Evolutionary conservation across 2,888 invertebrate genomes (phyloP), one percentile per base, ranked within the genome.

Genomic region (Caenorhabditis becei): DNA sequence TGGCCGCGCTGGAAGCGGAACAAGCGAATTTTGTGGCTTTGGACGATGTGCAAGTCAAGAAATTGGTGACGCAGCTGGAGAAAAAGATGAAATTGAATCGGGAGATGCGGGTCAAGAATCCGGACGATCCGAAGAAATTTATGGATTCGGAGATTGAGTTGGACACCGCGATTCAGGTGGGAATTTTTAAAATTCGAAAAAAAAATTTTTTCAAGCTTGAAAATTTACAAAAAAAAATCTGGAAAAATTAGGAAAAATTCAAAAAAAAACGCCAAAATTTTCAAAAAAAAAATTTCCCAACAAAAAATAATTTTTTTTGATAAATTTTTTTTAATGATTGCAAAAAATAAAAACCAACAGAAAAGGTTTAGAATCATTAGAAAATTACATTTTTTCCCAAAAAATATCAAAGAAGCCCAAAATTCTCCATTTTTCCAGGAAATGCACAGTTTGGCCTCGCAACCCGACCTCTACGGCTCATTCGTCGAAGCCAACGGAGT

Each of bases 31-130:
- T 72, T 18, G 74, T 71, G 5, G 67, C 69, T 1, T 10, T 90
- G 14, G 89, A 90, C 70, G 89, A 89, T 44, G 83, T 62, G 5
- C 84, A 87, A 28, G 84, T 89, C 24, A 89, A 85, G 70, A 86
- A 88, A 59, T 63, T 88, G n/a, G 80, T 80, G 11, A 51, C 72
- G 3, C 86, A 86, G 81, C 69, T 90, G 18, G 99, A 99, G 91
- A 98, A 99, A 91, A 94, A 96, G 90, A 95, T 95, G 61, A 93
- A 97, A 10, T 95, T 94, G 91, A 99, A 99, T 92, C 95, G 97
- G 91, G 98, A 99, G 92, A 96, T 97, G 95, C 94, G 99, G 83
- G 97, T 99, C 16, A 99, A 99, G 92, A 98, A 96, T 92, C 96
- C 97, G 0, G 98, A 90, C 61, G 89, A 90, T 58, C 90, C 91